phyloP scores from a whole-genome alignment of 2,888 invertebrate genomes.

The Heliconius ismenius region DNA sequence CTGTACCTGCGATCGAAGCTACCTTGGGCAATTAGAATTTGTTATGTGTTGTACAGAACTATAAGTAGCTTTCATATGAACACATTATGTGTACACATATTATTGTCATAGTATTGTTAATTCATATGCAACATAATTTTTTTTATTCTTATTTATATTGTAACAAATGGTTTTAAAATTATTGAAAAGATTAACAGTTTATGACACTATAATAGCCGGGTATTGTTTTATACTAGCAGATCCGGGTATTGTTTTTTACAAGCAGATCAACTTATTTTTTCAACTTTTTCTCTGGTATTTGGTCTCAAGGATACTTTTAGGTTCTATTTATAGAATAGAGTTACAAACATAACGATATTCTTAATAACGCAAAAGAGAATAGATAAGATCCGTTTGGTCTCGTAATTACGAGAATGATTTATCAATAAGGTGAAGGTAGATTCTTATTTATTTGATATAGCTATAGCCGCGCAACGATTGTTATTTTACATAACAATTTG shows the following conservation, averaged over 20 bases:
- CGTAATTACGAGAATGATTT: slow-evolving; percentile 24
- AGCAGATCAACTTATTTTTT: not conserved
- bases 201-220: not conserved
- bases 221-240: too few relatives aligned
- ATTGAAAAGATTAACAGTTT: not conserved
- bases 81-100: not conserved
- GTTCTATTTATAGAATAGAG: slow-evolving; percentile 1
- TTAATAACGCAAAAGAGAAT: slow-evolving; percentile 14
- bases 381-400: slow-evolving; percentile 15
- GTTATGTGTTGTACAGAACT: not conserved
- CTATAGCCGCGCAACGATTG: not conserved
- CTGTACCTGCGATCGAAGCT: too few relatives aligned
- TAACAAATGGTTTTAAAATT: not conserved
- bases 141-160: not conserved
- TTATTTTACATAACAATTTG: not conserved
- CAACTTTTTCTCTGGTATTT: not conserved
- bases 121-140: not conserved
- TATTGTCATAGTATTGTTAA: not conserved
- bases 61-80: not conserved
- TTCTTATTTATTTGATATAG: slow-evolving; percentile 24
- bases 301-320: slow-evolving; percentile 2
- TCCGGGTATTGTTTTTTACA: not conserved
- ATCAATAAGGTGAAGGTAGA: slow-evolving; percentile 39
- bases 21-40: not conserved
- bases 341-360: not conserved